These are phyloP conservation scores for Lethocerus indicus DNA, from an alignment of 1,140 invertebrate species.

Conservation along the genomic window DNA sequence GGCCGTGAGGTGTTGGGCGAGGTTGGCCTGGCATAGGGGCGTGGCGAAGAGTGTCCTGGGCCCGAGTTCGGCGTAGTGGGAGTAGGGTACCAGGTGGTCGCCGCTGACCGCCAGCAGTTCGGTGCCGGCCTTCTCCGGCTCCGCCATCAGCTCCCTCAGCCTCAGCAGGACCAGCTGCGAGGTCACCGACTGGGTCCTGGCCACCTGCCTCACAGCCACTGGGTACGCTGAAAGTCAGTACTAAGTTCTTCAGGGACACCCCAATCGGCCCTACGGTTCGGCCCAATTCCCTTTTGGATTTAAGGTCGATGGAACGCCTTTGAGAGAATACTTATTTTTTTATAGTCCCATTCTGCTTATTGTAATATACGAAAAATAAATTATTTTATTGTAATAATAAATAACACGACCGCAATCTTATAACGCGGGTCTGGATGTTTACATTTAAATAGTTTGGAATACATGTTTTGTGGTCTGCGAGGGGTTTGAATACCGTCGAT, in stretches of 20 bases:
- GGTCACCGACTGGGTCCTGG: too few species aligned
- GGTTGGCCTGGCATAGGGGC: constrained; percentile 7
- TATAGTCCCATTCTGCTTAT: not conserved
- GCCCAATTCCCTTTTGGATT: not conserved
- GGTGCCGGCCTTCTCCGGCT: too few species aligned
- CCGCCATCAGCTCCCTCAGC: too few species aligned
- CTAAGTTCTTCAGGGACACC: not conserved
- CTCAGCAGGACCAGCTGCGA: too few species aligned
- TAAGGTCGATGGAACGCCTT: not conserved
- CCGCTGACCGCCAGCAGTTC: not conserved
- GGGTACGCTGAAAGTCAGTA: not conserved
- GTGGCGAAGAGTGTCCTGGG: constrained; percentile 2
- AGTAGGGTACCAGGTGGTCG: constrained; percentile 5
- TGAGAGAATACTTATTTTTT: not conserved
- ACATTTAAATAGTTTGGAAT: too few species aligned
- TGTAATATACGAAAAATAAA: too few species aligned
- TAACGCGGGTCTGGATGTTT: too few species aligned
- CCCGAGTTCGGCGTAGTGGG: constrained; percentile 2
- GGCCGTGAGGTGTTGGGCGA: constrained; percentile 1
- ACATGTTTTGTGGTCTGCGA: too few species aligned
- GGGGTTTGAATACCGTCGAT: too few species aligned
- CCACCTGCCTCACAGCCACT: too few species aligned
- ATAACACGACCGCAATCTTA: too few species aligned
- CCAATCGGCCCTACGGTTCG: not conserved
- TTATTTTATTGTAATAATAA: too few species aligned